Conservation (phyloP, 35 echinoderm and acorn worm species). For the Eucidaris tribuloides region DNA sequence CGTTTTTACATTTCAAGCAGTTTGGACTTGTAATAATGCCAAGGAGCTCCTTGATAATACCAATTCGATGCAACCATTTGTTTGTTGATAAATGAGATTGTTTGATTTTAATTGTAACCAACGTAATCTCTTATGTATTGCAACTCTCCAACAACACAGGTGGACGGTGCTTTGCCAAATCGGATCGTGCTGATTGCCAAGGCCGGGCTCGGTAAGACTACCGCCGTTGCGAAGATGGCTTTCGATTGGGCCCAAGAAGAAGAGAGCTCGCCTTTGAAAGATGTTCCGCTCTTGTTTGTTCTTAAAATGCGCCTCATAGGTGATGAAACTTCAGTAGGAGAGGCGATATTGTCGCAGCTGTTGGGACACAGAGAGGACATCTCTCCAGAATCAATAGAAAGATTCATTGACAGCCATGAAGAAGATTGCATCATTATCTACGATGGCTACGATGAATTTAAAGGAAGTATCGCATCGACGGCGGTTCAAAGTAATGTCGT, state of each 20-base stretch:
- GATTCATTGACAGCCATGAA: not conserved
- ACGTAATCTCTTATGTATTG: no score
- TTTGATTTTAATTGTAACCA: no score
- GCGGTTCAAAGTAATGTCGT: not conserved
- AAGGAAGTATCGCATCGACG: not conserved
- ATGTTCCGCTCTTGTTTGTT: not conserved
- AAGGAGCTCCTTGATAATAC: no score
- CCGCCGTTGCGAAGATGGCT: not conserved
- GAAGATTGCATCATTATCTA: no score
- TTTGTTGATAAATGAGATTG: no score
- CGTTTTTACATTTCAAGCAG: no score
- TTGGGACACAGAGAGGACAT: not conserved
- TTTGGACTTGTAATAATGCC: no score
- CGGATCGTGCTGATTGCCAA: no score
- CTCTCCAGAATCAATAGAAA: not conserved
- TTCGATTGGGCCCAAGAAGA: not conserved
- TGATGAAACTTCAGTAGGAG: not conserved
- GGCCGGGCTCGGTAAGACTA: not conserved
- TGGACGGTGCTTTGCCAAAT: no score
- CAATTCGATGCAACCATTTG: no score
- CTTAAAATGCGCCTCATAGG: not conserved
- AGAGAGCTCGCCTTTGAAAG: not conserved
- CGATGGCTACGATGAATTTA: not conserved
- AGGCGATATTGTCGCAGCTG: not conserved
- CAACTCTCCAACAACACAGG: no score